Conservation (phyloP, 2,113 vertebrate species). For the Vombatus ursinus region DNA sequence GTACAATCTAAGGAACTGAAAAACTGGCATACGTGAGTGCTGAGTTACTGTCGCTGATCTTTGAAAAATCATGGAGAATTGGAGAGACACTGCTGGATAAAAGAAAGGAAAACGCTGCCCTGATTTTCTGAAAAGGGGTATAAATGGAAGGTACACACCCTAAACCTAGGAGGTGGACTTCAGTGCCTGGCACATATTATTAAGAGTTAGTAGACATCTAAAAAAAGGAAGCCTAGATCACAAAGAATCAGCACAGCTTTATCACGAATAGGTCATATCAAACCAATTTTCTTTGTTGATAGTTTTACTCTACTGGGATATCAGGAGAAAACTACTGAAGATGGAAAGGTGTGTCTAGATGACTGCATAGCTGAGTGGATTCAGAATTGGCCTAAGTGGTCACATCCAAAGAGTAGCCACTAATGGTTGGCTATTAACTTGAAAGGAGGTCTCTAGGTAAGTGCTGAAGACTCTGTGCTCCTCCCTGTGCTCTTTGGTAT, state of each 20-base stretch:
- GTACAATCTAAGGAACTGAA: background rate
- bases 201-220: background rate
- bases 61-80: background rate
- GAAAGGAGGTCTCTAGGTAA: background rate
- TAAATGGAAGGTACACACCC: background rate
- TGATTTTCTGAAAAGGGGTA: background rate
- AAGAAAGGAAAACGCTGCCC: background rate
- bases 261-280: background rate
- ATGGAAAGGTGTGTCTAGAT: too few relatives aligned
- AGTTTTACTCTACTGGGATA: background rate
- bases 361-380: background rate
- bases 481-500: background rate
- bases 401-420: background rate
- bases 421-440: background rate
- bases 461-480: background rate
- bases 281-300: background rate
- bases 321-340: background rate
- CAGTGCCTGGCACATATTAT: background rate
- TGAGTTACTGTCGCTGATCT: background rate
- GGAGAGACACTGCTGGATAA: background rate
- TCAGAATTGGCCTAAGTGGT: background rate
- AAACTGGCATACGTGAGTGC: background rate
- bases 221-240: background rate
- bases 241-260: background rate
- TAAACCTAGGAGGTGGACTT: background rate